Conservation (phyloP, 2,797 vertebrate species). For the Spondyliosoma cantharus region DNA sequence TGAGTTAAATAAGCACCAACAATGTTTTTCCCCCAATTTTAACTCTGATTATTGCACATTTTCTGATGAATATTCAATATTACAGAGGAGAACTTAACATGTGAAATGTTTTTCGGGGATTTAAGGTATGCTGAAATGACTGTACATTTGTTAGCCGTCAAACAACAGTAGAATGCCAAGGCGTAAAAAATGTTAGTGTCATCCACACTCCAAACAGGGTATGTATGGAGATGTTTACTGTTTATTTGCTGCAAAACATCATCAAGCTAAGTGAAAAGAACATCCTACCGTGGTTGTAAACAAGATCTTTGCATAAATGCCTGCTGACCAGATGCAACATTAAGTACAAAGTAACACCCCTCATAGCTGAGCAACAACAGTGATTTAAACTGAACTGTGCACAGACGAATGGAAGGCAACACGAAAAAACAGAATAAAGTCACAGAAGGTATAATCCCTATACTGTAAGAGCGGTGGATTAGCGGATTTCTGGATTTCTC, state of each 20-base stretch:
- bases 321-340: conserved; percentile 62
- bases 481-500: conserved; percentile 71
- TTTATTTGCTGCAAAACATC: conserved; percentile 7
- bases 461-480: conserved; percentile 62
- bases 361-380: conserved; percentile 47
- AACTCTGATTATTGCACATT: background rate
- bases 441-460: conserved; percentile 67
- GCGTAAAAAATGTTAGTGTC: background rate
- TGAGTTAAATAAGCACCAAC: background rate
- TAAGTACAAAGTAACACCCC: conserved; percentile 48
- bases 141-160: background rate
- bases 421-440: conserved; percentile 51
- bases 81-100: background rate
- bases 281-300: conserved; percentile 38
- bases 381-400: conserved; percentile 54
- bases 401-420: conserved; percentile 41
- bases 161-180: background rate
- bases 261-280: conserved; percentile 19
- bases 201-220: conserved; percentile 6
- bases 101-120: background rate
- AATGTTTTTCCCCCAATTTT: background rate
- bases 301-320: conserved; percentile 41
- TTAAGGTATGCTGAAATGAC: background rate
- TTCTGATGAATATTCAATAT: background rate
- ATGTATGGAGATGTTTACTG: conserved; percentile 13